Conservation (phyloP, 1,140 invertebrate genomes). For the Aphidius ervi region DNA sequence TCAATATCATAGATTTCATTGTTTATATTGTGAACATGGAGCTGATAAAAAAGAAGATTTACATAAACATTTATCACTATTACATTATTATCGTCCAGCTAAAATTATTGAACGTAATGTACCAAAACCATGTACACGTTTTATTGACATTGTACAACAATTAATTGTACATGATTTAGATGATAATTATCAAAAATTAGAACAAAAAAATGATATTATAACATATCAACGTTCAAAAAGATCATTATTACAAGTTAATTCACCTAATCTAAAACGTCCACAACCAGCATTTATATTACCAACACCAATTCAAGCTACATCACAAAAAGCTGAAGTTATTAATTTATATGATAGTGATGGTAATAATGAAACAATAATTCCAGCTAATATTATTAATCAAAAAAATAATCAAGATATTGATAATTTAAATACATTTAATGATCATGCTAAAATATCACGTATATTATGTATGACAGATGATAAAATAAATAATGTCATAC, state of each 20-base stretch:
- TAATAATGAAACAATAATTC: neutral
- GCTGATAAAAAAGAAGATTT: constrained; percentile 44
- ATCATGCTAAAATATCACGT: no score
- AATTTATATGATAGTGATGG: neutral
- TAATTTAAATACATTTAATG: no score
- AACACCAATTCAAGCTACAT: neutral
- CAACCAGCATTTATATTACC: neutral
- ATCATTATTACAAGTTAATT: neutral
- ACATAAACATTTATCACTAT: constrained; percentile 47
- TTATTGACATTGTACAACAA: constrained; percentile 39
- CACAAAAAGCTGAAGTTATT: neutral
- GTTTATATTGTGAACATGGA: constrained; percentile 53
- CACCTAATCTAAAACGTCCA: neutral
- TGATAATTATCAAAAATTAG: constrained; percentile 24
- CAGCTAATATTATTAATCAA: neutral
- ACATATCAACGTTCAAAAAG: neutral
- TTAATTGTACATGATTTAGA: constrained; percentile 38
- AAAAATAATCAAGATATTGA: neutral
- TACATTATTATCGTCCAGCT: constrained; percentile 49
- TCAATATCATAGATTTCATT: constrained; percentile 52
- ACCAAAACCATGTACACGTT: constrained; percentile 33
- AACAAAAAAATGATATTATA: constrained; percentile 11
- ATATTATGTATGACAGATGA: no score
- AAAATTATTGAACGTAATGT: constrained; percentile 46
- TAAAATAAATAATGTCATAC: no score